Conservation (phyloP, 2,797 vertebrate species). For the Mus minutoides region DNA sequence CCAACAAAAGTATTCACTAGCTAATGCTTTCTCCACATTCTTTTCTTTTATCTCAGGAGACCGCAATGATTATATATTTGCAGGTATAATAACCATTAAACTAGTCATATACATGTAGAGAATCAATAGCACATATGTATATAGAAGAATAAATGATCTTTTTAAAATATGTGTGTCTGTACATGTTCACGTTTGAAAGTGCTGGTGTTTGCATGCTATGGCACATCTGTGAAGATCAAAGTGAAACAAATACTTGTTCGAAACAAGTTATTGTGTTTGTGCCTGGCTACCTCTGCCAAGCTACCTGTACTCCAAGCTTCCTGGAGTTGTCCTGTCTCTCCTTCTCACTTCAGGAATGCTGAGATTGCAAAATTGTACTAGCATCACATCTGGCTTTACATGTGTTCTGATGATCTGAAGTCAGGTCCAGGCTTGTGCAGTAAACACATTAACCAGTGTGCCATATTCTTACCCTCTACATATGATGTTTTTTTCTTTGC, state of each 20-base stretch:
- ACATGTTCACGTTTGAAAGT: not conserved
- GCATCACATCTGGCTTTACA: too few relatives aligned
- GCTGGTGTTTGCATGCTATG: too few relatives aligned
- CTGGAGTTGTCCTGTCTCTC: too few relatives aligned
- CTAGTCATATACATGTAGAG: not conserved
- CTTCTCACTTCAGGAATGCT: not conserved
- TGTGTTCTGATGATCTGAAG: not conserved
- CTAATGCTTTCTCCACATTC: not conserved
- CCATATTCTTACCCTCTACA: not conserved
- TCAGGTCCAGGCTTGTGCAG: not conserved
- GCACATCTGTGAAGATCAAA: not conserved
- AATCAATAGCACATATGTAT: not conserved
- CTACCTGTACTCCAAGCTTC: not conserved
- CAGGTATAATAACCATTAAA: not conserved
- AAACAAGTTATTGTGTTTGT: not conserved
- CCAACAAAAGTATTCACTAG: not conserved
- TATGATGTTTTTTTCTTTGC: not conserved
- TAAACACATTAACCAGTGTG: not conserved
- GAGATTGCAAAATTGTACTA: not conserved
- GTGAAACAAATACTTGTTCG: not conserved
- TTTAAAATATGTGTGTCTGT: not conserved
- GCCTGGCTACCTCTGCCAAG: not conserved
- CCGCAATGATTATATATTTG: not conserved
- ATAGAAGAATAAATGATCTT: too few relatives aligned
- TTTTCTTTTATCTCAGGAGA: not conserved